Evolutionary conservation across 2,888 invertebrate genomes (phyloP), one percentile per base, ranked within the genome.

Genomic region (Ichneumoninae sp.): DNA sequence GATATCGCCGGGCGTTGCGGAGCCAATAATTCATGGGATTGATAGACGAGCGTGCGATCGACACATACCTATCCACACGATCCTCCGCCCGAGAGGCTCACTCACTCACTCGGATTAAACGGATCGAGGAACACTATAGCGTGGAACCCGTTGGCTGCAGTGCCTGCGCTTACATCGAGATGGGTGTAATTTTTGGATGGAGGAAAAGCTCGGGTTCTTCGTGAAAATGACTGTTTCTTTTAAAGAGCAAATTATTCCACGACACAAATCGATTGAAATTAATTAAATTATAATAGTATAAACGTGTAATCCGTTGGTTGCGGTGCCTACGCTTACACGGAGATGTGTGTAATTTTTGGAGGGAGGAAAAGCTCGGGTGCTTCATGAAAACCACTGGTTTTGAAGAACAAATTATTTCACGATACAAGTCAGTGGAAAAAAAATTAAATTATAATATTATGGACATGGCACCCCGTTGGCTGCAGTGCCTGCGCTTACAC

Each of bases 1-100:
- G 87, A 91, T 90, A 91, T 91, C 90, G 90, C 86, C 87, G 88
- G 87, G 89, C 91, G 90, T 89, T 70, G 33, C 63, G 44, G 71
- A 47, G 68, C 44, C 89, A 91, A 89, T 91, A 91, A 91, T 92
- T 91, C 91, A 89, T 91, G 90, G 89, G 88, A 88, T 89, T 83
- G 78, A 71, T 76, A 50, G 19, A 65, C n/a, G 71, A 66, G 75
- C 52, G 70, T 50, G 50, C 52, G 50, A 77, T 81, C 83, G 76
- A 54, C 69, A 65, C 57, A 16, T 65, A 65, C 30, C 63, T 47
- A 74, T 63, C 50, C 22, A 4, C 30, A 63, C 60, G 30, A 63
- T 13, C 60, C 60, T 16, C 6, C 4, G n/a, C 2, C 26, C 16
- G 26, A 30, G 16, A 68, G 33, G 7, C 47, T 44, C 57, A 44